These are phyloP conservation scores for Psittacula echo DNA, from an alignment of 2,797 vertebrate species.

Conservation along the genomic window DNA sequence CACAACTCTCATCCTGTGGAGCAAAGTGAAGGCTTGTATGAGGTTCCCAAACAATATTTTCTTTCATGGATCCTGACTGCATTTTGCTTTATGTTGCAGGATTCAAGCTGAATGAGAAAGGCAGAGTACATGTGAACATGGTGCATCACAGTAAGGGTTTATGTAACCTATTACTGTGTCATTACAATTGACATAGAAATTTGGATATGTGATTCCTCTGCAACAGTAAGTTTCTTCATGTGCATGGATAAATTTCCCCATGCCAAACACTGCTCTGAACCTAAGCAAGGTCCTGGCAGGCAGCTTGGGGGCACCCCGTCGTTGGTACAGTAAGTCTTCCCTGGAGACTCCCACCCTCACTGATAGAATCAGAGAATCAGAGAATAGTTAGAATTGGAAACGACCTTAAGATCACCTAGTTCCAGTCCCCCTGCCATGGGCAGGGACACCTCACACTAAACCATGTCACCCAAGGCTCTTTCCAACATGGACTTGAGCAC, in stretches of 20 bases:
- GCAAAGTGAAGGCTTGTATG: background rate
- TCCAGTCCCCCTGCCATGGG: too few relatives aligned
- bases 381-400: too few relatives aligned
- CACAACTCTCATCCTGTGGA: background rate
- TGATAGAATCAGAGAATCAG: too few relatives aligned
- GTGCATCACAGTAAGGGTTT: background rate
- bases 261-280: background rate
- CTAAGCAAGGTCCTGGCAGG: background rate
- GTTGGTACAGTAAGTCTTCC: background rate
- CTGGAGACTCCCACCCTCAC: background rate
- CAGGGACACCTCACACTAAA: too few relatives aligned
- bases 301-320: rapidly evolving
- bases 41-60: background rate
- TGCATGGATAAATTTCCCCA: background rate
- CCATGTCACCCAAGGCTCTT: too few relatives aligned
- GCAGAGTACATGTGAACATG: background rate
- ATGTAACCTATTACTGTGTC: background rate
- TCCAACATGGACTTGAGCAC: too few relatives aligned
- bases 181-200: background rate
- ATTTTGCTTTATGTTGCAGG: background rate
- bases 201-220: background rate
- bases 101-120: background rate
- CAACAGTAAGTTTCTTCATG: background rate
- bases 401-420: too few relatives aligned
- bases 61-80: background rate